Evolutionary conservation across 2,888 invertebrate species (phyloP).

Genomic region (Lymantria monacha): DNA sequence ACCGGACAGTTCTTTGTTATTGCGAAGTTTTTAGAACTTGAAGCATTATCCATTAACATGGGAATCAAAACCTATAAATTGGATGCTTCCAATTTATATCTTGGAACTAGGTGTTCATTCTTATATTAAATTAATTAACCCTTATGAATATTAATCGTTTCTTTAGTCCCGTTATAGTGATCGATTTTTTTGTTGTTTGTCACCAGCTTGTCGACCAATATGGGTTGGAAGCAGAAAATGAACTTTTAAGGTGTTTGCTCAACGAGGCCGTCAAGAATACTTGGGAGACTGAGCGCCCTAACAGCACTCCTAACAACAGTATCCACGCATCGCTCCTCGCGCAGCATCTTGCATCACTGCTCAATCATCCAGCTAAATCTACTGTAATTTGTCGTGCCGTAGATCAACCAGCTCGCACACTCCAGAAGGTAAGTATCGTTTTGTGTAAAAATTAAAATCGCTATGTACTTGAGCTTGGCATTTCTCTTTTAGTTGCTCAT

Average conservation of each 20-base stretch:
- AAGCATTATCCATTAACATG: too few relatives aligned
- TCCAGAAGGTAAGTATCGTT: constrained; percentile 80
- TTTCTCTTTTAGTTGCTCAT: constrained; percentile 54
- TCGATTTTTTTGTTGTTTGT: constrained; percentile 9
- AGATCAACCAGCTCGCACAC: constrained; percentile 88
- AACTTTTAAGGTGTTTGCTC: constrained; percentile 96
- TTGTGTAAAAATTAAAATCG: neutral
- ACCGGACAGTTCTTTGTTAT: too few relatives aligned
- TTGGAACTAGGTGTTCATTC: too few relatives aligned
- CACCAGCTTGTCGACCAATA: constrained; percentile 94
- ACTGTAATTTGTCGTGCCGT: constrained; percentile 94
- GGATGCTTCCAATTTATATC: too few relatives aligned
- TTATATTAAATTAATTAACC: too few relatives aligned
- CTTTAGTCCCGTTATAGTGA: too few relatives aligned
- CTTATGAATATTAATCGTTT: too few relatives aligned
- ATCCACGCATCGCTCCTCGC: constrained; percentile 85
- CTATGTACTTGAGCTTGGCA: constrained; percentile 55
- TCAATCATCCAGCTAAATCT: constrained; percentile 93
- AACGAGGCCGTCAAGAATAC: constrained; percentile 90
- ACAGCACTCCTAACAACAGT: constrained; percentile 88
- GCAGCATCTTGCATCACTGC: constrained; percentile 84
- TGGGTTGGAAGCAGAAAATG: constrained; percentile 98
- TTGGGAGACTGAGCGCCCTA: constrained; percentile 82
- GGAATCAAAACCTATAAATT: too few relatives aligned
- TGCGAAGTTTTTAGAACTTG: too few relatives aligned